Evolutionary conservation across 2,888 invertebrate genomes (phyloP), one percentile per base, ranked within the genome.

Genomic region (Callyntrura sp.): DNA sequence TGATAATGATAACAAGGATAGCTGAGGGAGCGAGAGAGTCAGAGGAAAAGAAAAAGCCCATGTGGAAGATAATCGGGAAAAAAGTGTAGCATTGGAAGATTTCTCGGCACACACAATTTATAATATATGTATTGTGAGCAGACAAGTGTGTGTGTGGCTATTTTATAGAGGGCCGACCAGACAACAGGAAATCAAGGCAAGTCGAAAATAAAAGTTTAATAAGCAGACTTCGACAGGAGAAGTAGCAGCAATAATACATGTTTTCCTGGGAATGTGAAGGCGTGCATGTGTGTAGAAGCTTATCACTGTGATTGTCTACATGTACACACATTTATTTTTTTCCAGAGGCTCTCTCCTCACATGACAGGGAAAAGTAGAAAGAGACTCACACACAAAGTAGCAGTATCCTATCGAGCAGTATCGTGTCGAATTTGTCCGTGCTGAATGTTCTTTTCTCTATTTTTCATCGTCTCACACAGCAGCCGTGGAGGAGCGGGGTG

Each of bases 371-470:
- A 35, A 35, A 4, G 35, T 35, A 35, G 35, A 35, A 35, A 35
- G 6, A 35, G 45, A 45, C 8, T 20, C 45, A 17, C 17, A 48
- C 2, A 9, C 1, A 28, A 3, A 57, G 84, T 84, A 84, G 70
- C 84, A 35, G 35, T 35, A 35, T 35, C 35, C 6, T 4, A 6
- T 6, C 2, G 35, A 4, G 35, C 35, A 35, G 57, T 17, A 55
- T 84, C n/a, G n/a, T 73, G 35, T 73, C 57, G 68, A 85, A 85
- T 76, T 60, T 85, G 85, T 48, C 76, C 60, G 55, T 35, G 35
- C 57, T 57, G 68, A 35, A 9, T 17, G 4, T 17, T 35, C 35
- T 68, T 43, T 68, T 3, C 35, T 68, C 0, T 68, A 65, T 65
- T 65, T 35, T 68, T 60, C 35, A 35, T 35, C 35, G 35, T 35